A percentile compares a stretch with the other conserved stretches of the same genome.
Conservation (phyloP, 2,797 vertebrate genomes). For the Pseudotriccus pelzelni region DNA sequence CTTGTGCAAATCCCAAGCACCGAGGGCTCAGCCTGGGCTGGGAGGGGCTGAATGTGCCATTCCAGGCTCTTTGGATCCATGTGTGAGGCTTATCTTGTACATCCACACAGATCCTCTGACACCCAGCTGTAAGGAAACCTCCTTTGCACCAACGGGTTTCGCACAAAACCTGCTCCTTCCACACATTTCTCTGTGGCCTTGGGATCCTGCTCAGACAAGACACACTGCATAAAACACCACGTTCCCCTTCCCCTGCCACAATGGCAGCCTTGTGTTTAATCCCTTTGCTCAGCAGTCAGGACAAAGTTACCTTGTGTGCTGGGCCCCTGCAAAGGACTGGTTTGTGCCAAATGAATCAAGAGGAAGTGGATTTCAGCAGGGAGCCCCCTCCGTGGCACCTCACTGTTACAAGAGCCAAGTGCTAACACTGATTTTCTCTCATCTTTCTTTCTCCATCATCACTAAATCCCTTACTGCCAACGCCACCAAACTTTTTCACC, state of each 20-base stretch:
- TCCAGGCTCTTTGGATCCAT: neutral
- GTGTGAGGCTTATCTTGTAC: neutral
- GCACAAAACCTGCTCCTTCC: neutral
- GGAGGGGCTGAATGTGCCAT: neutral
- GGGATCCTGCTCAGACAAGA: constrained; percentile 9
- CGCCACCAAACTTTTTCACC: neutral
- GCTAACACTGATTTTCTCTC: constrained; percentile 39
- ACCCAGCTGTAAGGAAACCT: neutral
- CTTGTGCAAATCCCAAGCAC: neutral
- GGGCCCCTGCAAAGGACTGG: constrained; percentile 5
- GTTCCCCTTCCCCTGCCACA: constrained; percentile 14
- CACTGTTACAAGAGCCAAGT: constrained; percentile 10
- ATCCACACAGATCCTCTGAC: neutral
- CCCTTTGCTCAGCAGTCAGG: constrained; percentile 31
- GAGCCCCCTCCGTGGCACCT: constrained; percentile 34
- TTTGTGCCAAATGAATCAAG: constrained; percentile 28
- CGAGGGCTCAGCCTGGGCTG: neutral
- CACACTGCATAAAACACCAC: neutral
- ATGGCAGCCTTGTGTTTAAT: constrained; percentile 45
- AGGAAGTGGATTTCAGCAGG: constrained; percentile 54
- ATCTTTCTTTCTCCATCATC: neutral
- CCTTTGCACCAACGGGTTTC: neutral
- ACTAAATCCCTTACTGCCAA: neutral
- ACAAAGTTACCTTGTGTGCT: constrained; percentile 60
- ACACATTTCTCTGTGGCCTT: neutral